Base-by-base conservation (phyloP, 2,113 vertebrate species). In the Chaetorhynchus papuensis region DNA sequence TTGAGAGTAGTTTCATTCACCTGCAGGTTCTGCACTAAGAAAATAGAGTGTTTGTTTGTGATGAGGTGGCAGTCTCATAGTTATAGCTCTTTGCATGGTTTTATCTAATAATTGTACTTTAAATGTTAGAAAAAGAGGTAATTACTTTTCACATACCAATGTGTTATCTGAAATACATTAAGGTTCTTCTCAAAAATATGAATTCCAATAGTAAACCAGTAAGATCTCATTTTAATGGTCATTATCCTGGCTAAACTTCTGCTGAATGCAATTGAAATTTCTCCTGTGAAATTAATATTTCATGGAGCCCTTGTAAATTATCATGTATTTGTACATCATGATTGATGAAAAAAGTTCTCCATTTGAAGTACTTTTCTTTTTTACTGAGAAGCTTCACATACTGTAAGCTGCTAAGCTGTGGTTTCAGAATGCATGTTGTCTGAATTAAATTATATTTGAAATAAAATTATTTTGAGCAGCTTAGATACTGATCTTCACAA, bases 71-170 rank as follows among this genome's bases (percentile, higher is more conserved):
- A 96, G 60, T 95, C 89, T 60, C 53, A 93, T 44, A 96, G 45
- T 72, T 87, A 80, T 93, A 95, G 81, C 92, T 92, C 96, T 97
- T 90, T 91, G 49, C 53, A 95, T 90, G 83, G 63, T 96, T 94
- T 96, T 95, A 82, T 85, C 77, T 66, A 16, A 61, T 52, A 94
- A 54, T 70, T 76, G 49, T 66, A 64, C 65, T 54, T 59, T 84
- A 20, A 70, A 41, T 74, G 27, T 44, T 91, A 56, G 57, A 77
- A 57, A 65, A 94, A 44, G 27, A 74, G 47, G 94, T 65, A 70
- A 85, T 85, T 83, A 11, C 28, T 50, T 75, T 44, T 80, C 59
- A 83, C n/a, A 44, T 88, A 70, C 24, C 87, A 91, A 54, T 66
- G 56, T 16, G 7, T 64, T 76, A 50, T 41, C 42, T 65, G 44